A percentile compares a stretch with the other conserved stretches of the same genome.
phyloP scores from a whole-genome alignment of 1,140 invertebrate species.

The Triops longicaudatus region DNA sequence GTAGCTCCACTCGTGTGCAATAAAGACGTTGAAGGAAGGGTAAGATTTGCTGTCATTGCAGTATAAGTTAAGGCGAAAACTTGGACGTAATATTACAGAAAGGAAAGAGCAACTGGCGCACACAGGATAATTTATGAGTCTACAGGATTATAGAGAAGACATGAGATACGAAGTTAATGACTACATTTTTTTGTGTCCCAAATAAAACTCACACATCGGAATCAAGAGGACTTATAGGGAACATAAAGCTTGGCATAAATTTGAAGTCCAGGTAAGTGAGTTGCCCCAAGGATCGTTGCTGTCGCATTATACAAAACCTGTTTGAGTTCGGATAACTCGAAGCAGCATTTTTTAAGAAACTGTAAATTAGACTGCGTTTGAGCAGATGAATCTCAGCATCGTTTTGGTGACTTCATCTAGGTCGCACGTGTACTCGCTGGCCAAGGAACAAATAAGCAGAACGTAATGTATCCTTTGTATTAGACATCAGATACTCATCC shows the following conservation, averaged over 20 bases:
- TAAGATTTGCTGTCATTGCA: no score
- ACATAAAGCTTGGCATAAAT: background rate
- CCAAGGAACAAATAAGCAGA: no score
- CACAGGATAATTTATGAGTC: background rate
- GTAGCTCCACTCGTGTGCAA: no score
- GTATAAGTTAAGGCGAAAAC: no score
- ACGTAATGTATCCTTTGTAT: no score
- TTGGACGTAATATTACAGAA: no score
- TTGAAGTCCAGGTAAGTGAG: background rate
- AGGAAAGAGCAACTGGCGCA: background rate
- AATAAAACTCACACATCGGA: background rate
- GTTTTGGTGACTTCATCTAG: no score
- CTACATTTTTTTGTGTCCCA: background rate
- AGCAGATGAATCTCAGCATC: no score
- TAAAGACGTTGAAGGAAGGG: no score
- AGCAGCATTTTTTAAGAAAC: background rate
- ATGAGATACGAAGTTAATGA: background rate
- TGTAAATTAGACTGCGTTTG: no score
- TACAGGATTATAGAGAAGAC: background rate
- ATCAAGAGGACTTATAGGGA: background rate
- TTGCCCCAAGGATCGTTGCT: background rate
- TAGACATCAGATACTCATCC: no score
- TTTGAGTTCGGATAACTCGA: background rate
- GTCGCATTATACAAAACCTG: background rate
- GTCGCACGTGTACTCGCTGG: no score